Base-by-base conservation (phyloP, 1,140 invertebrate genomes). In the Yoshiicerus persimilis region DNA sequence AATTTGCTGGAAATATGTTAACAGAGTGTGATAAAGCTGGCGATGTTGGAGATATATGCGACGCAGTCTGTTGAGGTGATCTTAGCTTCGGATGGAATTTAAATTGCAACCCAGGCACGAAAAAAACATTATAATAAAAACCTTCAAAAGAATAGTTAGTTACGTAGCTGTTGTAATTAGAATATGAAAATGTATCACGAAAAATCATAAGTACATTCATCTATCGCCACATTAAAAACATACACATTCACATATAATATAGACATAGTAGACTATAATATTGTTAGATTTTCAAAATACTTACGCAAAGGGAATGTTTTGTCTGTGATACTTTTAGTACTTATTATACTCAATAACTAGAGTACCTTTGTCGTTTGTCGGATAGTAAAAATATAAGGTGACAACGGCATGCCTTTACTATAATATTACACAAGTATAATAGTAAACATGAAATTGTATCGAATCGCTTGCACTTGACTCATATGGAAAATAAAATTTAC, bases 1-100 rank as follows among this genome's bases (percentile, higher is more conserved):
- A 87, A 62, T 89, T 88, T 83, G 84, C 89, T 16, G 90, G 90
- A 20, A 89, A 39, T 6, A 77, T 88, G 23, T 36, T 90, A 25
- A 90, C 90, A 23, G 80, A 86, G 4, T 88, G 87, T 86, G 90
- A 90, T 56, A 90, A 90, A 36, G 64, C 30, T 20, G 84, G 86
- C 0, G 27, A 56, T 23, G 39, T 36, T 39, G 36, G 11, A 56
- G 39, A 41, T 87, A 30, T 10, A n/a, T 70, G 66, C 11, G 10
- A 30, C 25, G 25, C 27, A 70, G 25, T 70, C 30, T 70, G 66
- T 5, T 70, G 30, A 70, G 9, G 10, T 36, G n/a, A 62, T 23
- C 5, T 11, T 20, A 86, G 2, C 27, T 32, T n/a, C 0, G 1
- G 9, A 30, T 41, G 2, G 6, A 23, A 10, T 27, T 62, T 8